These are phyloP conservation scores for Marisa cornuarietis DNA, from an alignment of 1,140 invertebrate species.

Conservation along the genomic window DNA sequence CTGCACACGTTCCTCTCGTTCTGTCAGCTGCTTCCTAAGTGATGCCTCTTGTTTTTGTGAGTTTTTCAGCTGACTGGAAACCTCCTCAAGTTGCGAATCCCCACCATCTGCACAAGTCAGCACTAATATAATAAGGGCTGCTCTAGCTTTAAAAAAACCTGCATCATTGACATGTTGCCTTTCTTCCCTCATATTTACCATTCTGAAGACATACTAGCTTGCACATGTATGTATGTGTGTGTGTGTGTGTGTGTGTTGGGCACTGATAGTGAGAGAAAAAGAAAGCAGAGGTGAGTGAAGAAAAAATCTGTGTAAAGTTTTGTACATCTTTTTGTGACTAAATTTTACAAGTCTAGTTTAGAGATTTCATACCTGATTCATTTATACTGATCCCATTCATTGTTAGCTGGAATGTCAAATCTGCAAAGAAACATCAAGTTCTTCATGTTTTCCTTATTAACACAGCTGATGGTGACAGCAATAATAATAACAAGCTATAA, in stretches of 20 bases:
- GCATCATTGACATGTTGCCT: no score
- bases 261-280: not conserved
- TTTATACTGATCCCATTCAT: constrained; percentile 48
- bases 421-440: constrained; percentile 39
- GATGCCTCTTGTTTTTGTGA: constrained; percentile 11
- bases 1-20: constrained; percentile 15
- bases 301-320: no score
- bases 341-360: no score
- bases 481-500: not conserved
- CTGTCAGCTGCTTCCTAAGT: constrained; percentile 26
- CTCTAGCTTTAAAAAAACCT: no score
- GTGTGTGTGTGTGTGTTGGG: no score
- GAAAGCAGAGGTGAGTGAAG: not conserved
- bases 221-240: no score
- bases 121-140: no score
- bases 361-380: constrained; percentile 36
- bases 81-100: constrained; percentile 11
- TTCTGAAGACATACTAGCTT: no score
- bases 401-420: constrained; percentile 57
- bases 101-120: not conserved
- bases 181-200: no score
- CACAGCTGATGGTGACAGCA: not conserved
- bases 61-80: constrained; percentile 13
- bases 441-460: no score
- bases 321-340: no score